A percentile compares a stretch with the other conserved stretches of the same genome.
Evolutionary conservation across 2,113 vertebrate genomes (phyloP).

Genomic region (Alexandromys fortis): DNA sequence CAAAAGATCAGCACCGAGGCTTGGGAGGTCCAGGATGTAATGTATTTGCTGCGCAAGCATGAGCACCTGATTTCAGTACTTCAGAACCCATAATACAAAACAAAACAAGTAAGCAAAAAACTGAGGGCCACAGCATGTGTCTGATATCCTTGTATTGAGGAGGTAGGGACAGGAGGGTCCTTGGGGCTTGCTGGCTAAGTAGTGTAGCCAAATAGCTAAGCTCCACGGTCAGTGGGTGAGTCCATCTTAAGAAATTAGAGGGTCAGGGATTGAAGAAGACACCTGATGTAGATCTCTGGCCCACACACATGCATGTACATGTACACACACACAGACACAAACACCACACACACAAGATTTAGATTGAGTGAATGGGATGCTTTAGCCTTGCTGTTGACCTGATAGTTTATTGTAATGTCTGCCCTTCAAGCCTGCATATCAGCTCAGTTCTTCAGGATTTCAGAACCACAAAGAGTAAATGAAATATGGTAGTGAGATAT

Average conservation of each 20-base stretch:
- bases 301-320: background rate
- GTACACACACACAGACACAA: background rate
- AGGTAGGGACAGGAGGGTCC: background rate
- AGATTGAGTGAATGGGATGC: background rate
- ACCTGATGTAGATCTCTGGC: background rate
- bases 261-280: background rate
- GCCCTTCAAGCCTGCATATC: background rate
- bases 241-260: background rate
- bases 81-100: background rate
- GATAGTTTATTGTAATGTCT: background rate
- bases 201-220: background rate
- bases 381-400: background rate
- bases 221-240: background rate
- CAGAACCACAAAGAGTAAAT: background rate
- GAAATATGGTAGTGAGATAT: background rate
- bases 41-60: background rate
- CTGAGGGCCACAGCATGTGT: too few relatives aligned
- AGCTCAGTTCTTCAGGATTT: background rate
- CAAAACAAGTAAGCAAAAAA: background rate
- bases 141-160: background rate
- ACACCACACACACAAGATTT: background rate
- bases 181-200: background rate
- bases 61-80: background rate
- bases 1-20: background rate
- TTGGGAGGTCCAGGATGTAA: background rate